A percentile compares a stretch with the other conserved stretches of the same genome.
phyloP scores from a whole-genome alignment of 2,888 invertebrate species.

The Catotricha subobsoleta region DNA sequence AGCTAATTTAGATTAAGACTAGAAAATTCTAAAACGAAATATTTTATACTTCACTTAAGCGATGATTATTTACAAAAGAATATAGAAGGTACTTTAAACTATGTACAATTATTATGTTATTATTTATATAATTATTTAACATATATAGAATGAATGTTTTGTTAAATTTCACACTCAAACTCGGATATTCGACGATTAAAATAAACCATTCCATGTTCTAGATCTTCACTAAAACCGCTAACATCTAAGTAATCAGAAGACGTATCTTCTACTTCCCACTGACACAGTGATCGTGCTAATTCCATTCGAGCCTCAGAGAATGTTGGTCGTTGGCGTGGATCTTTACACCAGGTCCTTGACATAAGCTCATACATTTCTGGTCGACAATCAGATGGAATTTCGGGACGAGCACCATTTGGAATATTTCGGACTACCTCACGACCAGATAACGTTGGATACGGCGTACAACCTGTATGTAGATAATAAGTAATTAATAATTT shows the following conservation, averaged over 20 bases:
- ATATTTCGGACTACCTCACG: slow-evolving; percentile 67
- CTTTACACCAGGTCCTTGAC: slow-evolving; percentile 45
- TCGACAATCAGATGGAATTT: slow-evolving; percentile 61
- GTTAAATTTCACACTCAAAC: slow-evolving; percentile 44
- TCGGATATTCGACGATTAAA: slow-evolving; percentile 38
- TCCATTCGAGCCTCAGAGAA: slow-evolving; percentile 40
- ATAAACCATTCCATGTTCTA: slow-evolving; percentile 30
- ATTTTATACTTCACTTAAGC: too few species aligned
- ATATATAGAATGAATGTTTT: too few species aligned
- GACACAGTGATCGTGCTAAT: slow-evolving; percentile 24
- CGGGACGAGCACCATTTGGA: slow-evolving; percentile 57
- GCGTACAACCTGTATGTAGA: slow-evolving; percentile 50
- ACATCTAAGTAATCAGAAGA: slow-evolving; percentile 30
- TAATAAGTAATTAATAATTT: background rate
- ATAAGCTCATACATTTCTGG: slow-evolving; percentile 47
- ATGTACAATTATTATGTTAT: too few species aligned
- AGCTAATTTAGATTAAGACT: too few species aligned
- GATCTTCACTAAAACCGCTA: slow-evolving; percentile 29
- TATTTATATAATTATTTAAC: too few species aligned
- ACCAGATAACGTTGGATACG: slow-evolving; percentile 70
- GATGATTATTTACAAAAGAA: too few species aligned
- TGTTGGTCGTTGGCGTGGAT: slow-evolving; percentile 51
- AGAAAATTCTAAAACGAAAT: too few species aligned
- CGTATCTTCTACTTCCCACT: slow-evolving; percentile 27
- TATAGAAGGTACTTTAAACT: too few species aligned